phyloP scores from a whole-genome alignment of 2,888 invertebrate species.

The Heliconius ethilla region DNA sequence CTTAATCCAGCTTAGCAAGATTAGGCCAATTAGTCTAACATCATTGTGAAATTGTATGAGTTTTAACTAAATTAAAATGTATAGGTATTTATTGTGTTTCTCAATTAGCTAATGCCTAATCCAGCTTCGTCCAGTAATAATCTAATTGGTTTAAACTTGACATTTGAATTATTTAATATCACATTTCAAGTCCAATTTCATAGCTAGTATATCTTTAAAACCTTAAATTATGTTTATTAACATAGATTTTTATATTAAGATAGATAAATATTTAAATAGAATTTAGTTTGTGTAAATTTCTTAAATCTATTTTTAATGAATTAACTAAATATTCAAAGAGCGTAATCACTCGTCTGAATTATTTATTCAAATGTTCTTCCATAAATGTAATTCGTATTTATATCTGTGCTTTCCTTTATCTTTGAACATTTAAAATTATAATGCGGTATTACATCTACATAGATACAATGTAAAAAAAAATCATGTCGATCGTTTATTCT shows the following conservation, averaged over 20 bases:
- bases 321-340: conserved; percentile 38
- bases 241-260: too few relatives aligned
- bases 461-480: not conserved
- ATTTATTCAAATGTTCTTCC: conserved; percentile 30
- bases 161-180: not conserved
- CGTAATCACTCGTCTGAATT: conserved; percentile 33
- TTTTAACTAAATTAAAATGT: conserved; percentile 4
- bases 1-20: not conserved
- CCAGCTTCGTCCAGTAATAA: not conserved
- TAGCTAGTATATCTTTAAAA: not conserved
- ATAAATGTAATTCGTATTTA: conserved; percentile 1
- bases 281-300: not conserved
- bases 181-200: not conserved
- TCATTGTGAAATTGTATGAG: not conserved
- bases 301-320: conserved; percentile 39
- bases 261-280: not conserved
- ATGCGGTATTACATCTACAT: conserved; percentile 10
- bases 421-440: conserved; percentile 22
- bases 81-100: not conserved
- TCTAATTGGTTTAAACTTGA: not conserved
- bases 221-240: too few relatives aligned
- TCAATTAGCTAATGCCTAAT: conserved; percentile 16
- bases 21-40: conserved; percentile 6
- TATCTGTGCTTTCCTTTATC: conserved; percentile 16
- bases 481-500: not conserved